Conservation (phyloP, 2,797 vertebrate species). For the Scarus forsteni region DNA sequence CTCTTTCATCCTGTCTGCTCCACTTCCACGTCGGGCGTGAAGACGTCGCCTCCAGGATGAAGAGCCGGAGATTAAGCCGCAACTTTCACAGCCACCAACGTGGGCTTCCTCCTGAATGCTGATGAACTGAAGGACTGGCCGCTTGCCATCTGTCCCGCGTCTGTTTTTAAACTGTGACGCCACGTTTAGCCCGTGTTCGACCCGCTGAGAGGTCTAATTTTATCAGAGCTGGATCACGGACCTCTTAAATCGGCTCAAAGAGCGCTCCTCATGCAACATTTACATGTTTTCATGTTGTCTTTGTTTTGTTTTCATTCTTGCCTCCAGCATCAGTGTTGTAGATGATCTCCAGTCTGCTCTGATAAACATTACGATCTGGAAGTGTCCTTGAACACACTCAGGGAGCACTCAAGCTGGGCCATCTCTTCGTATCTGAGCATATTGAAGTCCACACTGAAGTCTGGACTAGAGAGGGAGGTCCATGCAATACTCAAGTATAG, state of each 20-base stretch:
- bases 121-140: conserved; percentile 49
- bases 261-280: neutral
- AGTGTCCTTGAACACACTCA: neutral
- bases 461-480: too few relatives aligned
- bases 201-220: neutral
- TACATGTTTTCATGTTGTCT: neutral
- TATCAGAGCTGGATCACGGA: neutral
- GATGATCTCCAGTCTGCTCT: neutral
- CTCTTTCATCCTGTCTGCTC: conserved; percentile 68
- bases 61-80: conserved; percentile 62
- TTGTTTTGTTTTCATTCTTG: neutral
- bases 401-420: too few relatives aligned
- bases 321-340: neutral
- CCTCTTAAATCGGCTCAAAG: neutral
- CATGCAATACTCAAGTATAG: too few relatives aligned
- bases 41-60: conserved; percentile 59
- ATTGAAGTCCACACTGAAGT: too few relatives aligned
- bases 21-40: conserved; percentile 55
- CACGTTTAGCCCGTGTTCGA: neutral
- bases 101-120: conserved; percentile 47
- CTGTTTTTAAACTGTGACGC: conserved; percentile 6
- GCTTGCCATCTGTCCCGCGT: conserved; percentile 45
- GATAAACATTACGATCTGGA: neutral
- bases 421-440: too few relatives aligned
- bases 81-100: conserved; percentile 41